Evolutionary conservation across 2,797 vertebrate species (phyloP).

Genomic region (Tokudaia tokunoshimensis): DNA sequence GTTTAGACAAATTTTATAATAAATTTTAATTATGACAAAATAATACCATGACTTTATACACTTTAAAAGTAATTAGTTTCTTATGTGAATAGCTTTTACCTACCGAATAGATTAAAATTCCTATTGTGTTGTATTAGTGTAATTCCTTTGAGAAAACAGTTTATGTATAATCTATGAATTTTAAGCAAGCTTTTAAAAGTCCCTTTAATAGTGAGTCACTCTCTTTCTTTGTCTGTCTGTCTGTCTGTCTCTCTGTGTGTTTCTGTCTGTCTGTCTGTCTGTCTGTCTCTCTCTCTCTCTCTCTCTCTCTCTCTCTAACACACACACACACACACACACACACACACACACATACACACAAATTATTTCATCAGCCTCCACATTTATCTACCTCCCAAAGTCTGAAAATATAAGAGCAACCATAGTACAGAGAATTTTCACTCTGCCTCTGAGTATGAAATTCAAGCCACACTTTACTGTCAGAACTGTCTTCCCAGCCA

Average conservation of each 20-base stretch:
- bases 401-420: too few species aligned
- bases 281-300: background rate
- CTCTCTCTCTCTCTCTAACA: background rate
- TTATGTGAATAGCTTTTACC: background rate
- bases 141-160: background rate
- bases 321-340: background rate
- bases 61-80: background rate
- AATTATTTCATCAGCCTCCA: background rate
- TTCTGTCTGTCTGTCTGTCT: background rate
- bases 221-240: background rate
- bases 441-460: background rate
- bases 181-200: background rate
- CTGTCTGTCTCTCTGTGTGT: background rate
- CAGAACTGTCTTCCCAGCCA: background rate
- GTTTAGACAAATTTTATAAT: background rate
- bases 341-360: background rate
- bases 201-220: background rate
- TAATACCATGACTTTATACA: background rate
- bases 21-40: background rate
- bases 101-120: background rate
- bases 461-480: too few species aligned
- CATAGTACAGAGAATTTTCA: background rate
- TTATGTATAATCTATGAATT: background rate
- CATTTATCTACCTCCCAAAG: too few species aligned
- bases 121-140: background rate